These are phyloP conservation scores for Cariama cristata DNA, from an alignment of 2,113 vertebrate species.

Conservation along the genomic window DNA sequence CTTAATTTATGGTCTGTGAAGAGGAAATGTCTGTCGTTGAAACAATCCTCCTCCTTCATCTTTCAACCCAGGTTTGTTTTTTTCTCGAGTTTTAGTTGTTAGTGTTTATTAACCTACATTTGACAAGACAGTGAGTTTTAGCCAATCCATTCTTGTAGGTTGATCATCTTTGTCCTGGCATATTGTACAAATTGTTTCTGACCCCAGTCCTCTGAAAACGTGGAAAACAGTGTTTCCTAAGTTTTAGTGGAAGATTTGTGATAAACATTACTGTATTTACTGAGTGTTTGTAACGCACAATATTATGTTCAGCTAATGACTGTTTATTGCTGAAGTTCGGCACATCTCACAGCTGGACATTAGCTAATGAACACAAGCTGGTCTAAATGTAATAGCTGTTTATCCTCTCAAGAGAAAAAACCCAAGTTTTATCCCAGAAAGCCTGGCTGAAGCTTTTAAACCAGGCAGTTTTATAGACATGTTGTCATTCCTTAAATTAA, in stretches of 20 bases:
- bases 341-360: constrained; percentile 34
- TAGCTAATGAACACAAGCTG: constrained; percentile 27
- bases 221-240: not conserved
- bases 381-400: not conserved
- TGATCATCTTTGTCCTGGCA: not conserved
- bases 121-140: not conserved
- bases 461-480: constrained; percentile 45
- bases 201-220: not conserved
- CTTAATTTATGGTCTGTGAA: not conserved
- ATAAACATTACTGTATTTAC: not conserved
- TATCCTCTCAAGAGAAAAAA: constrained; percentile 4
- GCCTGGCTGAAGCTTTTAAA: not conserved
- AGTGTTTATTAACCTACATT: not conserved
- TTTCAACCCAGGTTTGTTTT: not conserved
- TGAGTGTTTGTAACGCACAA: not conserved
- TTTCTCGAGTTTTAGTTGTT: not conserved
- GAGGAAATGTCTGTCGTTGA: not conserved
- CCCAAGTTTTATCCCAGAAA: not conserved
- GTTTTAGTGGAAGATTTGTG: not conserved
- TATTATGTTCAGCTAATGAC: not conserved
- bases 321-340: constrained; percentile 7
- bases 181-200: not conserved
- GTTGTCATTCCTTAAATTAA: constrained; percentile 28
- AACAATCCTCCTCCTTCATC: not conserved
- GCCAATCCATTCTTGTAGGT: not conserved